Conservation (phyloP, 2,888 invertebrate genomes). For the Myopa testacea region DNA sequence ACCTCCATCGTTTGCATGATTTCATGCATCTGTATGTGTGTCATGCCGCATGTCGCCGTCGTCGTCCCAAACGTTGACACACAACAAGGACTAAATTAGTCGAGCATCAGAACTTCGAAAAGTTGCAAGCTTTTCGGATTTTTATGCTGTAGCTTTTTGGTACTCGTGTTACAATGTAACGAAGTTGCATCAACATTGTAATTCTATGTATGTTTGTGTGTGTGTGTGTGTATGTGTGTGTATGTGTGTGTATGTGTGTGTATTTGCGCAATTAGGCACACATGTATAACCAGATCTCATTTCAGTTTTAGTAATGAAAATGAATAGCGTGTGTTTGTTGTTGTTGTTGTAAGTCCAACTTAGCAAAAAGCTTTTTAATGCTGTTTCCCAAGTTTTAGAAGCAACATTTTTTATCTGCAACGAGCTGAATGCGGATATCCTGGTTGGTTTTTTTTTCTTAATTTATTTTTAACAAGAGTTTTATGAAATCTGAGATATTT, state of each 20-base stretch:
- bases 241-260: not conserved
- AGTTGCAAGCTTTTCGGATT: slow-evolving; percentile 9
- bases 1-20: not conserved
- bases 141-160: not conserved
- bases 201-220: not conserved
- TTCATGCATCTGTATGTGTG: too few species aligned
- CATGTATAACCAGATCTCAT: slow-evolving; percentile 40
- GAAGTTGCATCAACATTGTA: not conserved
- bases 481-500: too few species aligned
- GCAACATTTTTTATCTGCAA: too few species aligned
- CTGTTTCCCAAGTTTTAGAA: too few species aligned
- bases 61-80: too few species aligned
- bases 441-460: too few species aligned
- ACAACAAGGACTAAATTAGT: not conserved
- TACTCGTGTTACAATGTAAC: not conserved
- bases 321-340: not conserved
- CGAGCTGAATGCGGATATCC: too few species aligned
- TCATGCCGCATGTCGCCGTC: too few species aligned
- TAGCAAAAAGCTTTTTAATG: too few species aligned
- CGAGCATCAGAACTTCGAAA: not conserved
- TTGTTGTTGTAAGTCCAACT: too few species aligned
- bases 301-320: slow-evolving; percentile 32
- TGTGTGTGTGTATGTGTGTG: not conserved
- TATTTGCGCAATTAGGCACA: slow-evolving; percentile 39
- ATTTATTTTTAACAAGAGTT: too few species aligned